These are phyloP conservation scores for Drosophila nigricruria DNA, from an alignment of 2,888 invertebrate genomes.

Conservation along the genomic window DNA sequence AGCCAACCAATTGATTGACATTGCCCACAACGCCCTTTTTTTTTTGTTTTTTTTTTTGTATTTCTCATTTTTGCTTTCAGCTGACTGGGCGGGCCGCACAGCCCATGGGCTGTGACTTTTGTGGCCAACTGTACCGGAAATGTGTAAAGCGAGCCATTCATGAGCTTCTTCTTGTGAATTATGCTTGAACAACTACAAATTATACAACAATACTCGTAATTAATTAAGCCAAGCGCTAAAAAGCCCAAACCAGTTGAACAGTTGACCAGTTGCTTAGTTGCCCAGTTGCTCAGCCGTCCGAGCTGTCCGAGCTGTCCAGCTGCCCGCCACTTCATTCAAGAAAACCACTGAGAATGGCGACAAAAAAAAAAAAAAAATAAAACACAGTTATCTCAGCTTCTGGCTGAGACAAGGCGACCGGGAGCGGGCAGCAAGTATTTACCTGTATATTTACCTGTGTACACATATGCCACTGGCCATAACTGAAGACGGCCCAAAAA, in stretches of 20 bases:
- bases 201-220: constrained; percentile 77
- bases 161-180: constrained; percentile 61
- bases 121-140: constrained; percentile 59
- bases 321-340: constrained; percentile 70
- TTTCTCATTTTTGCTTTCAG: constrained; percentile 18
- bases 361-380: constrained; percentile 49
- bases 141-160: constrained; percentile 64
- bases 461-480: constrained; percentile 40
- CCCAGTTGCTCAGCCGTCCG: constrained; percentile 33
- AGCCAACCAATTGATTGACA: constrained; percentile 79
- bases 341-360: constrained; percentile 65
- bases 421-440: constrained; percentile 25
- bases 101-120: constrained; percentile 52
- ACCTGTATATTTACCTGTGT: constrained; percentile 36
- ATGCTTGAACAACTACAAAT: constrained; percentile 67
- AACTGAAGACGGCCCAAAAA: constrained; percentile 51
- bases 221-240: constrained; percentile 69
- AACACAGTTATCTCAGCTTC: constrained; percentile 44
- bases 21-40: constrained; percentile 78
- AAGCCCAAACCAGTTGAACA: constrained; percentile 49
- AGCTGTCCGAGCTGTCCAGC: constrained; percentile 14
- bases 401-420: background rate
- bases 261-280: constrained; percentile 19
- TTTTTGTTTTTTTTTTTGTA: background rate
- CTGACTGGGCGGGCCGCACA: constrained; percentile 47